Evolutionary conservation across 2,797 vertebrate genomes (phyloP).

Genomic region (Staurois parvus): DNA sequence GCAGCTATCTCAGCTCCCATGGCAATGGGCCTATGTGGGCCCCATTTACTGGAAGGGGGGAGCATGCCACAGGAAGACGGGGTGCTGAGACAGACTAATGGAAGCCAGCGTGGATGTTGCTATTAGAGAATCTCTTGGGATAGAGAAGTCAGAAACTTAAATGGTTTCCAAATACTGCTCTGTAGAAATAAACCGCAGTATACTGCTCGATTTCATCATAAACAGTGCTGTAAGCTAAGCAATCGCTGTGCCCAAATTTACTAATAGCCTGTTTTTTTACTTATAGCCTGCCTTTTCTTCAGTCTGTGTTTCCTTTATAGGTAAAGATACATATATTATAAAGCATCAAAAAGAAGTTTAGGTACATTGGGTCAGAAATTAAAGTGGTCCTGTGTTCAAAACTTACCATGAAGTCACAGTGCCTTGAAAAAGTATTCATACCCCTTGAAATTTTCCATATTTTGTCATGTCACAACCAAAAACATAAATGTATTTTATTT

Average conservation of each 20-base stretch:
- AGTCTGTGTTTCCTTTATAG: no score
- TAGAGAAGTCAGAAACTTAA: conserved; percentile 24
- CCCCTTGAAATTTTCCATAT: no score
- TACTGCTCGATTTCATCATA: not conserved
- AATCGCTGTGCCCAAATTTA: not conserved
- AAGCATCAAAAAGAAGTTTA: no score
- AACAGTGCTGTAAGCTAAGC: not conserved
- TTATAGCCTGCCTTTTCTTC: not conserved
- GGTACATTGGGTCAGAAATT: no score
- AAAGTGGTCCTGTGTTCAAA: no score
- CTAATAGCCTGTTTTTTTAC: not conserved
- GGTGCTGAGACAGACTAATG: conserved; percentile 50
- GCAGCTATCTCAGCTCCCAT: conserved; percentile 55
- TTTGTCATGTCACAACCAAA: no score
- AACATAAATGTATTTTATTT: no score
- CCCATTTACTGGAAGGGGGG: conserved; percentile 38
- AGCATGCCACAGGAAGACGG: conserved; percentile 46
- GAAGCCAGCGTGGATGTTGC: conserved; percentile 34
- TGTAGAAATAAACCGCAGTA: not conserved
- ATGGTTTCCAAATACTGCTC: conserved; percentile 11
- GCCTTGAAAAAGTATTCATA: no score
- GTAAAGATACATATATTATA: no score
- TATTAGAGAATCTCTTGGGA: conserved; percentile 46
- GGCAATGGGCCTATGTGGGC: conserved; percentile 50
- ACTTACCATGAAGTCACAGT: no score